Conservation (phyloP, 2,797 vertebrate species). For the Oryzias dopingdopingensis region DNA sequence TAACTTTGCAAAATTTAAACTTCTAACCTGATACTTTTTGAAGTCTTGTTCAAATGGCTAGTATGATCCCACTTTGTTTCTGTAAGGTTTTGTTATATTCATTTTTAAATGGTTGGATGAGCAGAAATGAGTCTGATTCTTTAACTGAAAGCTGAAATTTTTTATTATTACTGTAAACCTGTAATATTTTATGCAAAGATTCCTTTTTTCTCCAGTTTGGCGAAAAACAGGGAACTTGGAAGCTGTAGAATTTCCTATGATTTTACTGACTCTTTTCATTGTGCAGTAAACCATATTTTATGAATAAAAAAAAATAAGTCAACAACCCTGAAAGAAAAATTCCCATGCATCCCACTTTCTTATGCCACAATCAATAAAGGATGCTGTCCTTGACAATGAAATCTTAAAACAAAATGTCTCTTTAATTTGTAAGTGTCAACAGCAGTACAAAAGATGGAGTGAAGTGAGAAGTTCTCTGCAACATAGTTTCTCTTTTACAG, state of each 20-base stretch:
- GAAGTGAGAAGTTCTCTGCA: constrained; percentile 90
- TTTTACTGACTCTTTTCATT: background rate
- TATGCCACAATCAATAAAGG: constrained; percentile 1
- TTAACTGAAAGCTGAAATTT: too few relatives aligned
- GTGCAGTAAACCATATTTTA: background rate
- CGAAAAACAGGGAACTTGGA: background rate
- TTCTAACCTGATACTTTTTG: too few relatives aligned
- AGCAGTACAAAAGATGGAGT: constrained; percentile 99
- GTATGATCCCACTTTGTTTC: too few relatives aligned
- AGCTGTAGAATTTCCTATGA: background rate
- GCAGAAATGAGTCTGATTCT: too few relatives aligned
- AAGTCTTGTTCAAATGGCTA: too few relatives aligned
- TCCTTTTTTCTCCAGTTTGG: too few relatives aligned
- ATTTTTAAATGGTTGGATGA: too few relatives aligned
- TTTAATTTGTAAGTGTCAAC: constrained; percentile 99
- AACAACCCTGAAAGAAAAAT: background rate
- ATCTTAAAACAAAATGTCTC: constrained; percentile 99
- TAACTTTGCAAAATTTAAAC: too few relatives aligned
- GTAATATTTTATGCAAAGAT: too few relatives aligned
- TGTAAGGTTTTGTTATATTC: too few relatives aligned
- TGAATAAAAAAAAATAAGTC: background rate
- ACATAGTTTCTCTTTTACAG: constrained; percentile 83
- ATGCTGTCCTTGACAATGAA: constrained; percentile 15
- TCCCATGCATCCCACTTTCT: background rate
- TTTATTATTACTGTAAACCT: too few relatives aligned